Conservation (phyloP, 2,797 vertebrate genomes). For the Cephalopachus bancanus region DNA sequence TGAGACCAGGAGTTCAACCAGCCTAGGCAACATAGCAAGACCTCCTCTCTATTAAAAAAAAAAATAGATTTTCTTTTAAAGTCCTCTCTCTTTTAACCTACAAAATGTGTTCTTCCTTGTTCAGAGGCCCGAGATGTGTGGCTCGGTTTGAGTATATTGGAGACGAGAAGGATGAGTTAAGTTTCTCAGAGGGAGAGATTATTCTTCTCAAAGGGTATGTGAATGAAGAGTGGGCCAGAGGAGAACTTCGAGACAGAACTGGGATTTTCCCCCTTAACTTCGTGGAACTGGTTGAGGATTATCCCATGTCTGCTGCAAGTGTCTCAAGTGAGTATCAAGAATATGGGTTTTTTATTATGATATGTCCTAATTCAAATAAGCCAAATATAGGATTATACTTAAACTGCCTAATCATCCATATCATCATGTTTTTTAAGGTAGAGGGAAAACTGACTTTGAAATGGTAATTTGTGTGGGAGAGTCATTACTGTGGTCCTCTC, state of each 20-base stretch:
- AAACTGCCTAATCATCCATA: background rate
- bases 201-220: slow-evolving; percentile 94
- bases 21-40: too few relatives aligned
- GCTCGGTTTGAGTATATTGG: slow-evolving; percentile 96
- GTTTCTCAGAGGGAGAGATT: slow-evolving; percentile 95
- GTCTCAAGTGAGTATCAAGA: slow-evolving; percentile 87
- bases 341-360: background rate
- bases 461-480: background rate
- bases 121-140: slow-evolving; percentile 93
- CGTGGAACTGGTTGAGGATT: slow-evolving; percentile 95
- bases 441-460: slow-evolving; percentile 16
- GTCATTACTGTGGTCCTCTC: background rate
- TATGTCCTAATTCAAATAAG: slow-evolving; percentile 21
- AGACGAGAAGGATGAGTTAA: slow-evolving; percentile 94
- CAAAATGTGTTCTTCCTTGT: slow-evolving; percentile 73
- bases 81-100: slow-evolving; percentile 32
- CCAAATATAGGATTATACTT: background rate
- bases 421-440: background rate
- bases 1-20: too few relatives aligned
- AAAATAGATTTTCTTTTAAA: too few relatives aligned
- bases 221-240: slow-evolving; percentile 96
- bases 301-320: slow-evolving; percentile 76
- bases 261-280: slow-evolving; percentile 97
- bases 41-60: too few relatives aligned
- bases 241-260: slow-evolving; percentile 88